A percentile compares a stretch with the other conserved stretches of the same genome.
phyloP scores from a whole-genome alignment of 2,113 vertebrate species.

The Brachyhypopomus gauderio region DNA sequence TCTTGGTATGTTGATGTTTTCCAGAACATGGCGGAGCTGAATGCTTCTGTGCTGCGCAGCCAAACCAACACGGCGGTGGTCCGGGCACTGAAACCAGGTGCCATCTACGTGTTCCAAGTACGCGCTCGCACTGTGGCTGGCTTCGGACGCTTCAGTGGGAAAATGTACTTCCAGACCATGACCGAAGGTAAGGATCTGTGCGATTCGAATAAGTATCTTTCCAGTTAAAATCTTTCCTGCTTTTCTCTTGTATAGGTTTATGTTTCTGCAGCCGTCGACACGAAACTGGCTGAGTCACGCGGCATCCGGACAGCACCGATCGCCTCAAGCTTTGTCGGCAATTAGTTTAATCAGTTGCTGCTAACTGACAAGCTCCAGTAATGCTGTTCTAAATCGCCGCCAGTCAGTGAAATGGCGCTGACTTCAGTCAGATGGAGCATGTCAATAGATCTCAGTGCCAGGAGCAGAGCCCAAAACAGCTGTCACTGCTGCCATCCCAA shows the following conservation, averaged over 20 bases:
- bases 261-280: neutral
- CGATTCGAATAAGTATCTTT: neutral
- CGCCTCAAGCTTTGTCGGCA: constrained; percentile 14
- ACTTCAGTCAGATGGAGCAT: constrained; percentile 32
- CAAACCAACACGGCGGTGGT: constrained; percentile 91
- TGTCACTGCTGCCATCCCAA: constrained; percentile 31
- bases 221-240: neutral
- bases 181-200: constrained; percentile 82
- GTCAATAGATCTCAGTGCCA: constrained; percentile 32
- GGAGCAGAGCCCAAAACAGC: constrained; percentile 38
- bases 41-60: constrained; percentile 89
- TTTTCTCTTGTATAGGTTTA: neutral
- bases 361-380: constrained; percentile 24
- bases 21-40: constrained; percentile 87
- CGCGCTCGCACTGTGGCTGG: constrained; percentile 93
- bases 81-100: constrained; percentile 84
- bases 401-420: constrained; percentile 29
- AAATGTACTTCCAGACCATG: constrained; percentile 99
- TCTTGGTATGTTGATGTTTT: constrained; percentile 25
- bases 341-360: constrained; percentile 34
- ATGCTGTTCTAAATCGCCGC: constrained; percentile 28
- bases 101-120: constrained; percentile 97
- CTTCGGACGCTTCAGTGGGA: constrained; percentile 93
- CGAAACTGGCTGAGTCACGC: neutral
- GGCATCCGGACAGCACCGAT: constrained; percentile 6